phyloP scores from a whole-genome alignment of 2,888 invertebrate genomes.

The Agriopis leucophaearia region DNA sequence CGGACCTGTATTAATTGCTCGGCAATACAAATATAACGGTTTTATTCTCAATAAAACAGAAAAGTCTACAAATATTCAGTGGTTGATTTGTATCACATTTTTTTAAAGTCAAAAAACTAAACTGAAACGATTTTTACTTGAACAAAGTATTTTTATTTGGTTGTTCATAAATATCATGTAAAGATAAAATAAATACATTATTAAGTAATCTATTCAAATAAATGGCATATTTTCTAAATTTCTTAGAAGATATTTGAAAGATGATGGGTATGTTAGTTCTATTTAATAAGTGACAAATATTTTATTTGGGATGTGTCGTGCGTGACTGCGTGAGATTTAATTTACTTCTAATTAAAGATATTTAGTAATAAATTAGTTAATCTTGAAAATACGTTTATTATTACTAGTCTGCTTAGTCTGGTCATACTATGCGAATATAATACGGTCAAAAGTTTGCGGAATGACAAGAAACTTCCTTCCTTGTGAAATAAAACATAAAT shows the following conservation, averaged over 20 bases:
- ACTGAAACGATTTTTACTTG: neutral
- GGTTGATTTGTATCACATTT: neutral
- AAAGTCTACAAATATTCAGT: neutral
- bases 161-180: neutral
- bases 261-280: neutral
- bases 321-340: constrained; percentile 3
- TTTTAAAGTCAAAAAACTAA: neutral
- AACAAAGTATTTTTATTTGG: neutral
- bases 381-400: constrained; percentile 22
- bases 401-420: neutral
- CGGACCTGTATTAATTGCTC: neutral
- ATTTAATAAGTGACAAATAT: constrained; percentile 1
- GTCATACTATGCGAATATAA: neutral
- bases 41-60: neutral
- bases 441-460: too few species aligned
- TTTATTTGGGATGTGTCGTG: constrained; percentile 3
- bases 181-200: neutral
- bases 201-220: neutral
- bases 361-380: constrained; percentile 38
- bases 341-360: neutral
- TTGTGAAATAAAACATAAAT: too few species aligned
- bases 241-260: neutral
- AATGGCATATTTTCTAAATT: neutral
- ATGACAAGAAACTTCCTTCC: too few species aligned
- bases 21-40: neutral